A percentile compares a stretch with the other conserved stretches of the same genome.
Evolutionary conservation across 2,797 vertebrate species (phyloP).

Genomic region (Lacerta viridis): DNA sequence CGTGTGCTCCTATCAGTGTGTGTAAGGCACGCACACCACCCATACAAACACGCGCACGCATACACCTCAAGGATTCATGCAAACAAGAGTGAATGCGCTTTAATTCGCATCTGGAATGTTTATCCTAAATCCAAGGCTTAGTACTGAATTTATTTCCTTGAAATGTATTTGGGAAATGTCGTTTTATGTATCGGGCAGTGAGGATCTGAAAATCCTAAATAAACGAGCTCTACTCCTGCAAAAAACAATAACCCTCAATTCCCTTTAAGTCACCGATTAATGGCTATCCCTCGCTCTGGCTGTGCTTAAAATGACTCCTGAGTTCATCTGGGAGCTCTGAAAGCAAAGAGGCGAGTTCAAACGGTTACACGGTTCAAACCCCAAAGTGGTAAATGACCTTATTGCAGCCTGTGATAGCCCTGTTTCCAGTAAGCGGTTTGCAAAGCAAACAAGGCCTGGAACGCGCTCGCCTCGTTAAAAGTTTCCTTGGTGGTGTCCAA

Average conservation of each 20-base stretch:
- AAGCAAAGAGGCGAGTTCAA: fast-evolving
- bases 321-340: neutral
- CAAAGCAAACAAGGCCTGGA: slow-evolving; percentile 42
- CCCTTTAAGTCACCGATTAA: neutral
- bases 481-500: neutral
- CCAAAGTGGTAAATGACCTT: neutral
- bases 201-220: slow-evolving; percentile 8
- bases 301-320: neutral
- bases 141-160: neutral
- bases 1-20: too few relatives aligned
- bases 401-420: neutral
- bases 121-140: neutral
- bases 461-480: neutral
- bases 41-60: neutral
- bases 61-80: too few relatives aligned
- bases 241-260: too few relatives aligned
- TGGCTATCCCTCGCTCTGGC: too few relatives aligned
- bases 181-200: neutral
- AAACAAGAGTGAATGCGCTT: neutral
- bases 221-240: neutral
- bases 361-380: fast-evolving
- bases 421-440: neutral
- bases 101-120: neutral
- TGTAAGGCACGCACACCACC: too few relatives aligned
- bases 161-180: neutral